Conservation (phyloP, 2,797 vertebrate species). For the Neosilurus hyrtlii region DNA sequence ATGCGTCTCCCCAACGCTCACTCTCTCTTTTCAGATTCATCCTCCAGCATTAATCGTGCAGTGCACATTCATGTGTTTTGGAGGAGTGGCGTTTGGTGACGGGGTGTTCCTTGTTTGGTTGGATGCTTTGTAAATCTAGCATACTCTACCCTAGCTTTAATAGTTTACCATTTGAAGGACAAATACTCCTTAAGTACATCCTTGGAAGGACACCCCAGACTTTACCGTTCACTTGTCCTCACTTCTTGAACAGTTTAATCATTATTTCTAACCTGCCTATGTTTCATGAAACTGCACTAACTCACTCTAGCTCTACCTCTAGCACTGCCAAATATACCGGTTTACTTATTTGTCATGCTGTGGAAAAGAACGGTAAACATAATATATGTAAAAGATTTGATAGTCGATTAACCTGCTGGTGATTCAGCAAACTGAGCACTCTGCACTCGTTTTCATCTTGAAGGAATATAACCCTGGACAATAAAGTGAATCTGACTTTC, state of each 20-base stretch:
- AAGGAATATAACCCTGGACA: neutral
- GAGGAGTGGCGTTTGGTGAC: no score
- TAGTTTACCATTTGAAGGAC: neutral
- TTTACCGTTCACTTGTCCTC: neutral
- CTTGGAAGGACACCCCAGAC: neutral
- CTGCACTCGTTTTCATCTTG: neutral
- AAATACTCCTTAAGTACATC: neutral
- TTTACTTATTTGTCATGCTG: neutral
- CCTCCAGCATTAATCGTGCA: no score
- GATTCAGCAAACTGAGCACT: neutral
- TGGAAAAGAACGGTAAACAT: neutral
- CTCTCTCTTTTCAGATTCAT: no score
- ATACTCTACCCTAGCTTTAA: neutral
- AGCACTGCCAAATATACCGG: neutral
- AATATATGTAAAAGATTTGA: neutral
- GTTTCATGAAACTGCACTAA: neutral
- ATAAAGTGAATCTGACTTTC: neutral
- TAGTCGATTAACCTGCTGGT: neutral
- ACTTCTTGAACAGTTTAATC: neutral
- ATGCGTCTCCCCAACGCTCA: no score
- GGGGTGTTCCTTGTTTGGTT: no score
- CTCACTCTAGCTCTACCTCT: neutral
- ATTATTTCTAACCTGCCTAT: neutral
- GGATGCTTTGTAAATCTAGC: no score
- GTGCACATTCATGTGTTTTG: no score